Percentiles rank a stretch among this genome's conserved stretches.
These are phyloP conservation scores for Brenthis ino DNA, from an alignment of 2,888 invertebrate species.

Conservation along the genomic window DNA sequence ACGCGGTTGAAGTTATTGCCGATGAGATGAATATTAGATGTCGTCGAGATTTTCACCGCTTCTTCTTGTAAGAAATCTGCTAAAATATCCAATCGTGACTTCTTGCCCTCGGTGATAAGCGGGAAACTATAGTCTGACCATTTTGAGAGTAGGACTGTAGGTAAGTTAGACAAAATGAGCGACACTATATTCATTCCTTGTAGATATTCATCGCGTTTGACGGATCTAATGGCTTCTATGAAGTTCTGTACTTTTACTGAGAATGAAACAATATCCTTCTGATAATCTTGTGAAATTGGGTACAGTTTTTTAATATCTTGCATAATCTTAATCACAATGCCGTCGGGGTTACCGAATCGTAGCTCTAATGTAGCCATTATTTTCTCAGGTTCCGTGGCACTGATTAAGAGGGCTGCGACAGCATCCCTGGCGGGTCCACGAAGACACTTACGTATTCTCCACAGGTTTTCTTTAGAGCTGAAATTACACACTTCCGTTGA, in stretches of 20 bases:
- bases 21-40: no score
- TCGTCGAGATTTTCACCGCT: constrained; percentile 32
- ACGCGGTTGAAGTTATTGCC: no score
- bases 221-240: constrained; percentile 36
- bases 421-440: constrained; percentile 42
- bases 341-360: constrained; percentile 42
- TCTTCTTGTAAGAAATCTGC: constrained; percentile 41
- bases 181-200: constrained; percentile 29
- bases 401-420: constrained; percentile 26
- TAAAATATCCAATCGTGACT: constrained; percentile 38
- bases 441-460: constrained; percentile 43
- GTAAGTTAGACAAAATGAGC: constrained; percentile 38
- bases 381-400: neutral
- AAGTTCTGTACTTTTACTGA: constrained; percentile 41
- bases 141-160: constrained; percentile 38
- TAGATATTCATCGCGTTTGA: constrained; percentile 34
- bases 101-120: constrained; percentile 24
- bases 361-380: constrained; percentile 31
- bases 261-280: constrained; percentile 40
- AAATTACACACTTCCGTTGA: constrained; percentile 40
- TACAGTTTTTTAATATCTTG: constrained; percentile 39
- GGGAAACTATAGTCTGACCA: constrained; percentile 45
- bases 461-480: constrained; percentile 41
- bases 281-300: constrained; percentile 35
- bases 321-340: constrained; percentile 36